Conservation (phyloP, 2,888 invertebrate genomes). For the Mycalesis mineus region DNA sequence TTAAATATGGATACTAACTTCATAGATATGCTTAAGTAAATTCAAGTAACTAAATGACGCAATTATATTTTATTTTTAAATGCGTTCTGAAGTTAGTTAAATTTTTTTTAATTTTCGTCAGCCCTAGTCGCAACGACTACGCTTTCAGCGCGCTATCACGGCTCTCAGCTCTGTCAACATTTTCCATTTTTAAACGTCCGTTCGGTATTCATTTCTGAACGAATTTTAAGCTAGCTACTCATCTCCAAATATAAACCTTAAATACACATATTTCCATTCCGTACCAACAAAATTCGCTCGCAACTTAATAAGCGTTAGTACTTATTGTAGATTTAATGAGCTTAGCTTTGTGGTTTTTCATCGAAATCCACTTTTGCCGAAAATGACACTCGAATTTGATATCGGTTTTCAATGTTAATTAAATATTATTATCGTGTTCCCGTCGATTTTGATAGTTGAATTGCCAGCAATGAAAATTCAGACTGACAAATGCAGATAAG, state of each 20-base stretch:
- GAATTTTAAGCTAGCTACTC: slow-evolving; percentile 19
- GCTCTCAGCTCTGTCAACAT: slow-evolving; percentile 73
- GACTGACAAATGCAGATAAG: too few species aligned
- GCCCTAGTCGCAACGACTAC: slow-evolving; percentile 38
- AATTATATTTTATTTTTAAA: too few species aligned
- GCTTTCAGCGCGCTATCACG: slow-evolving; percentile 72
- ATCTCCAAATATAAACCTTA: slow-evolving; percentile 28
- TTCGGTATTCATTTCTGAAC: slow-evolving; percentile 26
- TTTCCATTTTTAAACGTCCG: slow-evolving; percentile 70
- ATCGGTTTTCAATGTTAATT: slow-evolving; percentile 29
- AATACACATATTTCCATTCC: slow-evolving; percentile 1
- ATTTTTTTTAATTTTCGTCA: neutral
- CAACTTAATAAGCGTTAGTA: slow-evolving; percentile 29
- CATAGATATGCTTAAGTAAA: too few species aligned
- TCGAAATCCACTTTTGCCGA: slow-evolving; percentile 61
- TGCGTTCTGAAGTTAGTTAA: too few species aligned
- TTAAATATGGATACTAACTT: too few species aligned
- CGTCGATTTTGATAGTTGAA: neutral
- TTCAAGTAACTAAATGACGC: too few species aligned
- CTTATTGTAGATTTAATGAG: slow-evolving; percentile 34
- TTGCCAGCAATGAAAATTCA: neutral
- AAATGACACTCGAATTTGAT: slow-evolving; percentile 65
- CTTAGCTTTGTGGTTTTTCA: slow-evolving; percentile 73
- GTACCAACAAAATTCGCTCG: slow-evolving; percentile 17
- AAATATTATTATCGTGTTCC: slow-evolving; percentile 15